Evolutionary conservation across 2,113 vertebrate species (phyloP), one percentile per base, ranked within the genome.

Genomic region (Oreochromis aureus): DNA sequence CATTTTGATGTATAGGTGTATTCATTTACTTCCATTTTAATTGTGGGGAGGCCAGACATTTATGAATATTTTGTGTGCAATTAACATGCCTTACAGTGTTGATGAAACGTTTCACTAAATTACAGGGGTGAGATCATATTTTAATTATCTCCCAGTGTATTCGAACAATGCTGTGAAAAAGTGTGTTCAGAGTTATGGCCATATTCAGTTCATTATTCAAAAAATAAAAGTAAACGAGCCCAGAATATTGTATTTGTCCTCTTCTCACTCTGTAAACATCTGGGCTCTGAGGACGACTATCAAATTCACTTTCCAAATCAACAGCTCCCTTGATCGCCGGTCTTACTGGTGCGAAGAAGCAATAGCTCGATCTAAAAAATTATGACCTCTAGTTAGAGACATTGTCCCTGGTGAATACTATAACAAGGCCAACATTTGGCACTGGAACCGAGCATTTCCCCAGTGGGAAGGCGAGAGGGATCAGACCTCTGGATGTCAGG

Each of bases 31-130:
- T 85, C 61, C 6, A 10, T 87, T 86, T 87, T 92, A 86, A 89
- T 90, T 89, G 86, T 93, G 92, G 59, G 82, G 85, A 93, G 83
- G 76, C 63, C 86, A 89, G 93, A 88, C 89, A 58, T 92, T 93
- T 91, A 92, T 94, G 92, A 92, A 94, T 94, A 95, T 93, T 93
- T 94, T 89, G 91, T 86, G 85, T 81, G 89, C 84, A 91, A 92
- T 94, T 94, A 94, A 87, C 83, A 80, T 56, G 79, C 79, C n/a
- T 30, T 53, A 88, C 81, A 18, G 88, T 34, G 87, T 89, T 83
- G 83, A 92, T 89, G 86, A 92, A 95, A 93, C 78, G 48, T 94
- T 94, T 88, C 44, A 34, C 83, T 30, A 84, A 87, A 91, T 93
- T 93, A 92, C 78, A 55, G 61, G 19, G 84, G 84, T 92, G 89